Evolutionary conservation across 2,797 vertebrate genomes (phyloP).

Genomic region (Lycodopsis pacificus): DNA sequence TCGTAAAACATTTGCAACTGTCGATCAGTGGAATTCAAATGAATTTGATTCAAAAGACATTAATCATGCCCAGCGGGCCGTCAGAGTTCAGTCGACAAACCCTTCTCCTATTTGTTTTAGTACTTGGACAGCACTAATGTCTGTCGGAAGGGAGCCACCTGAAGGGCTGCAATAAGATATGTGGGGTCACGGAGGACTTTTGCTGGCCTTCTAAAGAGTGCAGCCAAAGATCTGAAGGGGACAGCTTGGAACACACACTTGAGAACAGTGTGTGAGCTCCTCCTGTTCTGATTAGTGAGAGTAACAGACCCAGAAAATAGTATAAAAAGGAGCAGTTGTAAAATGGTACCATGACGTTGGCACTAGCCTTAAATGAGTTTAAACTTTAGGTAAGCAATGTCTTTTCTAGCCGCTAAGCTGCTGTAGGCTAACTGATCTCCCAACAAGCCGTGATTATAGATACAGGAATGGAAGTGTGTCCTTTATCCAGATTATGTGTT

Average conservation of each 20-base stretch:
- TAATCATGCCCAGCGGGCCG: neutral
- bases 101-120: neutral
- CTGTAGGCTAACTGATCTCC: neutral
- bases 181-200: neutral
- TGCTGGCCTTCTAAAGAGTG: neutral
- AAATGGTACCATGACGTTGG: too few species aligned
- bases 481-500: neutral
- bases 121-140: neutral
- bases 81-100: neutral
- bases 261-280: neutral
- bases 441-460: neutral
- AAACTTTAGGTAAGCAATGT: too few species aligned
- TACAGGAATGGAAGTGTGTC: neutral
- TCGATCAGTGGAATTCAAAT: neutral
- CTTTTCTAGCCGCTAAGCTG: neutral
- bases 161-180: neutral
- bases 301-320: neutral
- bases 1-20: neutral
- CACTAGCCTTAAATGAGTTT: neutral
- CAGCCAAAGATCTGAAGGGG: too few species aligned
- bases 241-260: neutral
- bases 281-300: too few species aligned
- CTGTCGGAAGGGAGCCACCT: neutral
- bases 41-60: neutral
- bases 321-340: neutral